A percentile compares a stretch with the other conserved stretches of the same genome.
phyloP scores from a whole-genome alignment of 1,140 invertebrate genomes.

The Atta colombica region DNA sequence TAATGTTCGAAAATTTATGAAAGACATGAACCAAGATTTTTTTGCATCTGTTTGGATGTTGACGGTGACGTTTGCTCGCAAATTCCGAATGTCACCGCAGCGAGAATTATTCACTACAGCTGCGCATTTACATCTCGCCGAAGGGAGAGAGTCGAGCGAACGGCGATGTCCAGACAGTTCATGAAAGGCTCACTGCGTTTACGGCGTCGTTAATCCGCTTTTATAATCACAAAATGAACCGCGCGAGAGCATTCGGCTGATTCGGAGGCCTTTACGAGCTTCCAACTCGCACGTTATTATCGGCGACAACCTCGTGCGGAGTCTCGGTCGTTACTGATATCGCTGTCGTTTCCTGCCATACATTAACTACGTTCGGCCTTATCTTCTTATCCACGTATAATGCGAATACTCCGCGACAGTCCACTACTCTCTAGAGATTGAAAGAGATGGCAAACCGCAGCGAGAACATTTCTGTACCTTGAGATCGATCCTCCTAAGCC shows the following conservation, averaged over 20 bases:
- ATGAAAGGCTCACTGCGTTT: slow-evolving; percentile 67
- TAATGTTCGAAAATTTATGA: slow-evolving; percentile 5
- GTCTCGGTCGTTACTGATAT: slow-evolving; percentile 12
- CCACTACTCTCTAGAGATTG: not conserved
- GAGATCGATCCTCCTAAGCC: slow-evolving; percentile 9
- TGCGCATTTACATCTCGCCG: slow-evolving; percentile 51
- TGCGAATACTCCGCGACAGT: not conserved
- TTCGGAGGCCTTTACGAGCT: slow-evolving; percentile 67
- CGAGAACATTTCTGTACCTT: not conserved
- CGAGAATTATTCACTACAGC: not conserved
- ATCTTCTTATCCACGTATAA: not conserved
- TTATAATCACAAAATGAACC: slow-evolving; percentile 66
- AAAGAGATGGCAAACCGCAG: not conserved
- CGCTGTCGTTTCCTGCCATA: slow-evolving; percentile 30
- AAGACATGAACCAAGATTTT: not conserved
- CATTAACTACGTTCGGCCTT: slow-evolving; percentile 10
- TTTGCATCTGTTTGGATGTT: not conserved
- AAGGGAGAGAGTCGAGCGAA: slow-evolving; percentile 24
- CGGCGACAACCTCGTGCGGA: slow-evolving; percentile 37
- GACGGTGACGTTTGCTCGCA: not conserved
- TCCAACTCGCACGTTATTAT: slow-evolving; percentile 61
- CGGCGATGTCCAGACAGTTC: slow-evolving; percentile 60
- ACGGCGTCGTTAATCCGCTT: slow-evolving; percentile 71
- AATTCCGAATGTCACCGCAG: slow-evolving; percentile 20
- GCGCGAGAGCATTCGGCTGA: slow-evolving; percentile 44